Percentiles rank a stretch among this genome's conserved stretches.
These are phyloP conservation scores for Timema cristinae DNA, from an alignment of 2,888 invertebrate genomes.

Conservation along the genomic window DNA sequence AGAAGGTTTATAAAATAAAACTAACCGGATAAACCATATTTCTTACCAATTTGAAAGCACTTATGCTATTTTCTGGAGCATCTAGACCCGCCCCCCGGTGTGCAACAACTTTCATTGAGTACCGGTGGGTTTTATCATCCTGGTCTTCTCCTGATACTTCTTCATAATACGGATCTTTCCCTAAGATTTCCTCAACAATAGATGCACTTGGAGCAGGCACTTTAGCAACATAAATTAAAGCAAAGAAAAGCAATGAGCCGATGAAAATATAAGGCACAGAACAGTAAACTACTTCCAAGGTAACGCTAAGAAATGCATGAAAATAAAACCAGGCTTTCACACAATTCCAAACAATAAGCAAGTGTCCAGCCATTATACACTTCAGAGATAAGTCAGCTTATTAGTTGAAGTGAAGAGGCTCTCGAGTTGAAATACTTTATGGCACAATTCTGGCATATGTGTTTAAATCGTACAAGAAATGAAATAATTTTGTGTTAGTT, in stretches of 20 bases:
- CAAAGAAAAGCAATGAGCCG: conserved; percentile 30
- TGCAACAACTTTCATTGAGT: conserved; percentile 58
- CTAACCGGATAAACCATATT: not conserved
- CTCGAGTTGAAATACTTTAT: no score
- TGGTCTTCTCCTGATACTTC: conserved; percentile 19
- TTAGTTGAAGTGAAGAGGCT: no score
- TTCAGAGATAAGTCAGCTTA: no score
- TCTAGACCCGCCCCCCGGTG: conserved; percentile 73
- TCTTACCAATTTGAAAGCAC: conserved; percentile 62
- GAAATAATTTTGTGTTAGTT: no score
- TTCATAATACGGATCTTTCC: conserved; percentile 37
- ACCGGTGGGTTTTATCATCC: conserved; percentile 36
- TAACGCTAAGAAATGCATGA: not conserved
- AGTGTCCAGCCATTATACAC: no score
- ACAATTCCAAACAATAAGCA: no score
- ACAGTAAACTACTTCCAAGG: conserved; percentile 23
- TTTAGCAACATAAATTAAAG: conserved; percentile 37
- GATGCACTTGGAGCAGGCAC: conserved; percentile 38
- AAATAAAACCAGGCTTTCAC: no score
- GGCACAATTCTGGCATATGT: no score
- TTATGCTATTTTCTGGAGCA: conserved; percentile 75
- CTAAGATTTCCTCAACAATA: conserved; percentile 40
- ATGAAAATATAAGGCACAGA: conserved; percentile 25
- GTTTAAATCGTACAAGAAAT: no score
- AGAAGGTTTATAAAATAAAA: not conserved